Evolutionary conservation across 2,113 vertebrate genomes (phyloP).

Genomic region (Sceloporus tristichus): DNA sequence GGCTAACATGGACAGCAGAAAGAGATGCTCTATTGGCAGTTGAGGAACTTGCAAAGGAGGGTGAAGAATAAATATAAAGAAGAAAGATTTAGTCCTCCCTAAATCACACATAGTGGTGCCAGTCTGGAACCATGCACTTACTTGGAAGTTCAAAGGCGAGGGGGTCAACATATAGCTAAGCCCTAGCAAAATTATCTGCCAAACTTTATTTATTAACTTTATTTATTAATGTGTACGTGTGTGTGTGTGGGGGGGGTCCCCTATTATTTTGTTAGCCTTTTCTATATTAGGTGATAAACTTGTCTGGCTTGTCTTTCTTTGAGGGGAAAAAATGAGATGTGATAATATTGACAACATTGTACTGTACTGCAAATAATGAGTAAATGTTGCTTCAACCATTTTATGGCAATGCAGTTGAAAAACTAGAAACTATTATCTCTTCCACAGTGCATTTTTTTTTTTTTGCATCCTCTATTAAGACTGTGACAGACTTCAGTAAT

Average conservation of each 20-base stretch:
- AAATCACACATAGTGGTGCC: too few species aligned
- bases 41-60: too few species aligned
- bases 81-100: too few species aligned
- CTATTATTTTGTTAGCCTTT: constrained; percentile 45
- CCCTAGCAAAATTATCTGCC: constrained; percentile 51
- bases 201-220: constrained; percentile 22
- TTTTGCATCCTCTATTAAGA: constrained; percentile 53
- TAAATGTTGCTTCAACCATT: constrained; percentile 56
- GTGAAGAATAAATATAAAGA: too few species aligned
- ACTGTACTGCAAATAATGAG: constrained; percentile 44
- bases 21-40: too few species aligned
- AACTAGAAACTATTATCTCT: constrained; percentile 54
- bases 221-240: too few species aligned
- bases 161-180: too few species aligned
- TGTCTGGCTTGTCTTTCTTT: constrained; percentile 49
- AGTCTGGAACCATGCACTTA: too few species aligned
- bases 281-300: constrained; percentile 64
- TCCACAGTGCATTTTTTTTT: constrained; percentile 35
- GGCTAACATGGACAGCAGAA: too few species aligned
- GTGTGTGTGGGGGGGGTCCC: too few species aligned
- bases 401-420: constrained; percentile 60
- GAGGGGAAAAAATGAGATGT: constrained; percentile 35
- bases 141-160: too few species aligned
- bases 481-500: constrained; percentile 53
- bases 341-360: constrained; percentile 35